A percentile compares a stretch with the other conserved stretches of the same genome.
These are phyloP conservation scores for Poeciliopsis turrubarensis DNA, from an alignment of 2,113 vertebrate species.

Conservation along the genomic window DNA sequence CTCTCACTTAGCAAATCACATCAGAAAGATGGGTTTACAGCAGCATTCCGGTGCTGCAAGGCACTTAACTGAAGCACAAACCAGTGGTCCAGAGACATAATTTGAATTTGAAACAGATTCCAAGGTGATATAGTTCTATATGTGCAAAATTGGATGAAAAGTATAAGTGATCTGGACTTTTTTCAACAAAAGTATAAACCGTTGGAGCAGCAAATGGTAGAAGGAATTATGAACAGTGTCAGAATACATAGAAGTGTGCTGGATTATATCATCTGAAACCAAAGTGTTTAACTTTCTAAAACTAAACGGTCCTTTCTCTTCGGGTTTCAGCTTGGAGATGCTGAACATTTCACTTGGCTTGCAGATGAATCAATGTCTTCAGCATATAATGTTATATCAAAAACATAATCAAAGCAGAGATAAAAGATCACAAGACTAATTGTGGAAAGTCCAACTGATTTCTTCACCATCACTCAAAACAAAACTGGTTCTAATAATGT, in stretches of 20 bases:
- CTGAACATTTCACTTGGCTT: no score
- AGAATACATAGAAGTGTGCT: neutral
- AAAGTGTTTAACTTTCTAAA: no score
- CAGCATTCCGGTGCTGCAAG: slow-evolving; percentile 26
- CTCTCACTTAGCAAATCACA: slow-evolving; percentile 53
- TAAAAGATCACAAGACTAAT: neutral
- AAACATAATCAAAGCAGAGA: neutral
- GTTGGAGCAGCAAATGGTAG: neutral
- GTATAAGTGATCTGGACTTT: no score
- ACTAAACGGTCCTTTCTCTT: no score
- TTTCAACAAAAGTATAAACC: neutral
- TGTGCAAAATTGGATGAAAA: no score
- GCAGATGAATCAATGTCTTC: neutral
- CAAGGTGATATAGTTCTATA: no score
- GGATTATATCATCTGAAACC: no score
- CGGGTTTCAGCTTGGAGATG: no score
- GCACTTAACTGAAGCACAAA: slow-evolving; percentile 49
- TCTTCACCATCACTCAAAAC: neutral
- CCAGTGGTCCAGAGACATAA: slow-evolving; percentile 34
- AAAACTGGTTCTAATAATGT: neutral
- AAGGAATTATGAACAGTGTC: neutral
- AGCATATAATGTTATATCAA: neutral
- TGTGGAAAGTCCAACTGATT: neutral
- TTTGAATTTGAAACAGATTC: slow-evolving; percentile 11
- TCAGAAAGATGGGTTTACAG: slow-evolving; percentile 34